Base-by-base conservation (phyloP, 2,888 invertebrate species). In the Drosophila differens region DNA sequence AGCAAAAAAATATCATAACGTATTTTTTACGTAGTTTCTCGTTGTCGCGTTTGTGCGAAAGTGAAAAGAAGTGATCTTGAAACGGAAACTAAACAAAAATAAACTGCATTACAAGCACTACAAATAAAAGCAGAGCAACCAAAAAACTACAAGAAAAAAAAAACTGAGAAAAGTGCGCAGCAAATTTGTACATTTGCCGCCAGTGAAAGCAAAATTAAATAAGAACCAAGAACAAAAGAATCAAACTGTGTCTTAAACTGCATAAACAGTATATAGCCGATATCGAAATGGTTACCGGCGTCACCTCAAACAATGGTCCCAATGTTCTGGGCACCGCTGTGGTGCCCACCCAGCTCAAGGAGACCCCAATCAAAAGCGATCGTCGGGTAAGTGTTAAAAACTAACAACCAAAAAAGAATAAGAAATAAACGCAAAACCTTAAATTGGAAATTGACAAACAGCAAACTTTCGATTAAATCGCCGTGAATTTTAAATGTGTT, bases 271-370 rank as follows among this genome's bases (percentile, higher is more conserved):
- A 86, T 70, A 73, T 85, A 58, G 76, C 89, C 79, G 77, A 73
- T 76, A 78, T 74, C 77, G 81, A 89, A 85, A 93, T 93, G 93
- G 93, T 93, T 86, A 93, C 93, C 85, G 93, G 93, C 90, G 91
- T 93, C 69, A 91, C 91, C 70, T 83, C 90, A 68, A 91, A 87
- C 82, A 92, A 92, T 93, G 91, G 87, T 69, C 86, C 92, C 79
- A 93, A 91, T 76, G 89, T 91, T 59, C 82, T 93, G 79, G 91
- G 92, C 78, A 83, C 90, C 71, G 91, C 92, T 57, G 90, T 86
- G 75, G 89, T 88, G 76, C 79, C 88, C 81, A 69, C 83, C 51
- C 91, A 89, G 76, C 79, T 88, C 10, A 90, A 91, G 88, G 91
- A 90, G 81, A 83, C 91, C 64, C 92, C 93, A 52, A 83, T 91